Evolutionary conservation across 2,888 invertebrate genomes (phyloP).

Genomic region (Tetramorium bicarinatum): DNA sequence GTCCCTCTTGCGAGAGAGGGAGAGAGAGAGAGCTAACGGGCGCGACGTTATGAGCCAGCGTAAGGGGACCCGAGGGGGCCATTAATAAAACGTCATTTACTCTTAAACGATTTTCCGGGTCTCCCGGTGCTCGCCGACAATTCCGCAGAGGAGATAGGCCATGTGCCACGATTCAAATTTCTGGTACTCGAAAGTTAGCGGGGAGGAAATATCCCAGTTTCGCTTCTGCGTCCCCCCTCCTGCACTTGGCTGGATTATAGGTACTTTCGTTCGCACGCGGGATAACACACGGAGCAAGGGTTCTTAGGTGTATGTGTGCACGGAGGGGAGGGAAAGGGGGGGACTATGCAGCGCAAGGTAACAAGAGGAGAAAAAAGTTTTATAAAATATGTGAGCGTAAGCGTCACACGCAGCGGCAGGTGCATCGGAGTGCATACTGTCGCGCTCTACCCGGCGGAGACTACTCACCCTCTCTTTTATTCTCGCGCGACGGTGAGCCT

Average conservation of each 20-base stretch:
- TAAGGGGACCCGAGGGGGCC: conserved; percentile 20
- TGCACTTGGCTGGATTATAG: background rate
- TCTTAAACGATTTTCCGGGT: conserved; percentile 28
- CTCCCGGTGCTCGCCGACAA: conserved; percentile 1
- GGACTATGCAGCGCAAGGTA: conserved; percentile 1
- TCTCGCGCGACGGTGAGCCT: conserved; percentile 45
- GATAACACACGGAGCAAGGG: conserved; percentile 56
- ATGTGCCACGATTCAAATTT: conserved; percentile 11
- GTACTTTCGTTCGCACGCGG: conserved; percentile 60
- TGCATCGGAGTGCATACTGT: conserved; percentile 69
- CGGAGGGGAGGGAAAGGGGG: background rate
- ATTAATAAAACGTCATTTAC: conserved; percentile 53
- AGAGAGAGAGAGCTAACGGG: background rate
- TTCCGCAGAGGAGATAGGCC: conserved; percentile 1
- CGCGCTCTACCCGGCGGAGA: background rate
- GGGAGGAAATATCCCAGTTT: conserved; percentile 8
- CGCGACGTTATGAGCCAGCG: conserved; percentile 1
- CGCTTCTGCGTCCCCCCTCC: background rate
- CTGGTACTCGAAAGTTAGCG: conserved; percentile 16
- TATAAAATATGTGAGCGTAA: conserved; percentile 65
- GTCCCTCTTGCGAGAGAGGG: background rate
- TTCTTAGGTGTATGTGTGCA: conserved; percentile 43
- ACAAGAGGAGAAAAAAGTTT: conserved; percentile 60
- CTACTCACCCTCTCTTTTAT: conserved; percentile 28
- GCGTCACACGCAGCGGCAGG: conserved; percentile 74